Conservation (phyloP, 2,113 vertebrate genomes). For the Podarcis cretensis region DNA sequence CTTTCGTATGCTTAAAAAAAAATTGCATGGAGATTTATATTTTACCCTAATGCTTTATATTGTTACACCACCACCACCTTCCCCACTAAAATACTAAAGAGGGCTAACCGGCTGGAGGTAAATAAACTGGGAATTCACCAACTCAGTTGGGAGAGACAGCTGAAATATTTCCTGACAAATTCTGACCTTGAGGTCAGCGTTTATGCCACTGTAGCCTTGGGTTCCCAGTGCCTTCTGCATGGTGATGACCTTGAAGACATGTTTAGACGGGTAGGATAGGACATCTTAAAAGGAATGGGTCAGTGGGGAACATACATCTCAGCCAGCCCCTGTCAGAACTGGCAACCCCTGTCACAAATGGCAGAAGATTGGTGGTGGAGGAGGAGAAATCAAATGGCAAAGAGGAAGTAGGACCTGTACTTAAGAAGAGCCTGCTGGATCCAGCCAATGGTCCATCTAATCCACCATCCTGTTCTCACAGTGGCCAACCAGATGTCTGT, state of each 20-base stretch:
- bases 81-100: slow-evolving; percentile 6
- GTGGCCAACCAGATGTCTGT: too few relatives aligned
- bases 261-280: background rate
- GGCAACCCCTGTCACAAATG: background rate
- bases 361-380: background rate
- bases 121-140: background rate
- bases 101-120: slow-evolving; percentile 6
- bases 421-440: too few relatives aligned
- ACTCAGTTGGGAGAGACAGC: background rate
- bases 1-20: slow-evolving; percentile 30
- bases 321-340: background rate
- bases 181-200: background rate
- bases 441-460: too few relatives aligned
- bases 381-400: background rate
- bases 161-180: background rate
- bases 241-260: background rate
- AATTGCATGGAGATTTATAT: slow-evolving; percentile 26
- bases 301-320: background rate
- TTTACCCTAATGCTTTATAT: background rate
- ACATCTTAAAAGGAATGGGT: background rate
- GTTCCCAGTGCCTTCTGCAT: background rate
- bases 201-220: background rate
- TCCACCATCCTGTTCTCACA: too few relatives aligned
- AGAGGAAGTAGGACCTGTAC: background rate
- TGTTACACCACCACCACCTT: slow-evolving; percentile 30